phyloP scores from a whole-genome alignment of 2,113 vertebrate species.

The Blennius ocellaris region DNA sequence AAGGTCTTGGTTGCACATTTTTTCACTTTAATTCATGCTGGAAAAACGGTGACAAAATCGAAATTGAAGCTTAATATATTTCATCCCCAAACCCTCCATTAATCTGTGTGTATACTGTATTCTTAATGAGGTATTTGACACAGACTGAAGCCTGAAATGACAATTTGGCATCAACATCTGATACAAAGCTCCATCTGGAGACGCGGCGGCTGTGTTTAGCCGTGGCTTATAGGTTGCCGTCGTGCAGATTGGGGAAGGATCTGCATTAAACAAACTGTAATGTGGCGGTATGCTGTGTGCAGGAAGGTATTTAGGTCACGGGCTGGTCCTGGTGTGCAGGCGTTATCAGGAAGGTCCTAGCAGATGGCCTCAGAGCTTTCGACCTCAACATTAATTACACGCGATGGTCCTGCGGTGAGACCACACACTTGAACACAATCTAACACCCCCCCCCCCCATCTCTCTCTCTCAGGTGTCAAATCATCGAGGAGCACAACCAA shows the following conservation, averaged over 20 bases:
- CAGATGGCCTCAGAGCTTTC: conserved; percentile 78
- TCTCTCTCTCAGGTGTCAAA: conserved; percentile 68
- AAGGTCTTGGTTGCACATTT: no score
- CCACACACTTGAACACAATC: conserved; percentile 47
- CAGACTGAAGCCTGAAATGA: not conserved
- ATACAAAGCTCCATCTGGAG: conserved; percentile 7
- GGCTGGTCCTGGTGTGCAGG: conserved; percentile 52
- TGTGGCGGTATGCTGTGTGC: conserved; percentile 48
- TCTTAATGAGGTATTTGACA: not conserved
- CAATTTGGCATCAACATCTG: not conserved
- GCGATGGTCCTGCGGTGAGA: conserved; percentile 66
- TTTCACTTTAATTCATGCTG: no score
- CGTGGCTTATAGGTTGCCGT: conserved; percentile 25
- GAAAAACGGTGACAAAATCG: no score
- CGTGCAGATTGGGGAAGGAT: not conserved
- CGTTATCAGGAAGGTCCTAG: conserved; percentile 61
- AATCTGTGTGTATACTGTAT: not conserved
- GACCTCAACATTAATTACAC: conserved; percentile 75
- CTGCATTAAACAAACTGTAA: conserved; percentile 27
- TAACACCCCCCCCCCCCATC: conserved; percentile 17
- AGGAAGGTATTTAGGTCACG: conserved; percentile 59
- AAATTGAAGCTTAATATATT: no score
- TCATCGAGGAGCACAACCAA: conserved; percentile 34
- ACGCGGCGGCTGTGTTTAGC: not conserved
- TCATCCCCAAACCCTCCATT: no score